A percentile compares a stretch with the other conserved stretches of the same genome.
Evolutionary conservation across 2,113 vertebrate species (phyloP).

Genomic region (Ammodytes dubius): DNA sequence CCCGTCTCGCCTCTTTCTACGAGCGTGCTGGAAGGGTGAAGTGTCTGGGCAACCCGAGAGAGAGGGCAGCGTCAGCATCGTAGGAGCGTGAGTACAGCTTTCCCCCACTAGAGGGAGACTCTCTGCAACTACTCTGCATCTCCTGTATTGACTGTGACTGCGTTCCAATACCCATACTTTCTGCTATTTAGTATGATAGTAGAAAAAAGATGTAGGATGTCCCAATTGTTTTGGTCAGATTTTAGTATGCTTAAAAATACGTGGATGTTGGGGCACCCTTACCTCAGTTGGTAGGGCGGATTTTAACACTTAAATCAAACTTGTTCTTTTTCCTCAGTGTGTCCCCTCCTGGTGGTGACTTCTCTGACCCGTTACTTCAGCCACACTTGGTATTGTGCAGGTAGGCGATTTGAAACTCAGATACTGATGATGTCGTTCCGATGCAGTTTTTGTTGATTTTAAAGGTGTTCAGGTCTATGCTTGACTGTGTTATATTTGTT

Average conservation of each 20-base stretch:
- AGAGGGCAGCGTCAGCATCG: slow-evolving; percentile 98
- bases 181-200: too few species aligned
- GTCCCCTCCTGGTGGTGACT: slow-evolving; percentile 97
- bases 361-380: slow-evolving; percentile 98
- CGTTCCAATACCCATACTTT: too few species aligned
- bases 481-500: background rate
- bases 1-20: slow-evolving; percentile 96
- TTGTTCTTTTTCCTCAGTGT: slow-evolving; percentile 83
- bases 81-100: slow-evolving; percentile 92
- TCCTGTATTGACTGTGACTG: background rate
- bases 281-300: background rate
- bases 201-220: too few species aligned
- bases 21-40: slow-evolving; percentile 97
- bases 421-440: too few species aligned
- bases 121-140: background rate
- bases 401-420: slow-evolving; percentile 51
- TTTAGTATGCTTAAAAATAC: too few species aligned
- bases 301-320: background rate
- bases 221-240: too few species aligned
- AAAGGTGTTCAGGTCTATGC: background rate
- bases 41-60: slow-evolving; percentile 97
- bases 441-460: background rate
- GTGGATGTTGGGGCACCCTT: too few species aligned
- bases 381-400: slow-evolving; percentile 97
- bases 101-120: slow-evolving; percentile 58